Base-by-base conservation (phyloP, 1,140 invertebrate species). In the Anagrus nilaparvatae region DNA sequence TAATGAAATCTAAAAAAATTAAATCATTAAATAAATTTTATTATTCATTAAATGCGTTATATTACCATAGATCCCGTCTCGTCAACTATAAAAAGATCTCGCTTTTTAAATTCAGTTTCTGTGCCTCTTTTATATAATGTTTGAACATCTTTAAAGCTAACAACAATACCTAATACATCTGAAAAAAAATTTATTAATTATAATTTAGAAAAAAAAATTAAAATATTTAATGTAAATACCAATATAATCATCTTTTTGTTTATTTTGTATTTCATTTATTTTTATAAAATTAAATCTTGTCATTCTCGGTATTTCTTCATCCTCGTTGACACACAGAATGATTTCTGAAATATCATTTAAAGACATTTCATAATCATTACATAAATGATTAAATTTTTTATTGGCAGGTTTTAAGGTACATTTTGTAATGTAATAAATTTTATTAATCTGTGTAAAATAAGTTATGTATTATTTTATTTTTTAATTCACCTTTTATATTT, bases 111-210 rank as follows among this genome's bases (percentile, higher is more conserved):
- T 64, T 93, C 85, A 56, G 77, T 82, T 24, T 84, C 81, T 1
- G 81, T 83, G 32, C 74, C 77, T 55, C 73, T 78, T 3, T 81
- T 75, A 8, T 75, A 77, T n/a, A 98, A 70, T 5, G 74, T 74
- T 42, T 76, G 67, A 8, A 92, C 27, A 46, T 96, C 91, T 4
- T 69, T 65, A 3, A 70, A 70, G 17, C 68, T 69, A 57, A 88
- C 90, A 51, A 87, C 87, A 20, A 98, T 77, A 30, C 87, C 95
- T 64, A 97, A 79, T 1, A 97, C 69, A 76, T 99, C 95, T 84
- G 59, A 33, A 71, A 68, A 54, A 53, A 53, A 44, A 48, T 54
- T 39, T 46, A 51, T 21, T 44, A 42, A 21, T 40, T 40, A 16
- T 12, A 47, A 35, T 41, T 37, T 32, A 38, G 12, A 13, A 13